These are phyloP conservation scores for Perca flavescens DNA, from an alignment of 2,113 vertebrate genomes.

Conservation along the genomic window DNA sequence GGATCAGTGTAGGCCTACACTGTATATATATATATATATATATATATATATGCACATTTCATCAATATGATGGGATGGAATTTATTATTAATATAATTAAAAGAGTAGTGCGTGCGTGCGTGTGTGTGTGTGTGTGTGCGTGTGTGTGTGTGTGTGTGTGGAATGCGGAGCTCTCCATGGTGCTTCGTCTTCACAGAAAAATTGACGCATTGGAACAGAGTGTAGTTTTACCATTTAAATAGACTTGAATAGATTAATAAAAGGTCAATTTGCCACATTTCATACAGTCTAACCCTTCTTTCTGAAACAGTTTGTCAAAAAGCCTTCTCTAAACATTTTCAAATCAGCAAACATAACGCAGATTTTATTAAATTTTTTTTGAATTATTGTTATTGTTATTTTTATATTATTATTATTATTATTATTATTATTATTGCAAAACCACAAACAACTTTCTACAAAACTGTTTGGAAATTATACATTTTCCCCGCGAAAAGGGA, in stretches of 20 bases:
- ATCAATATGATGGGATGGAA: slow-evolving; percentile 19
- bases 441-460: no score
- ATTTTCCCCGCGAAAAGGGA: neutral
- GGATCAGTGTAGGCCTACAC: no score
- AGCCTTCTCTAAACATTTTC: no score
- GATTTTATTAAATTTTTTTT: no score
- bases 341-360: no score
- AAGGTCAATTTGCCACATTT: neutral
- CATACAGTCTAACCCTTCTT: neutral
- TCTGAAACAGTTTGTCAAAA: neutral
- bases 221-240: neutral
- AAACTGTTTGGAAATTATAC: neutral
- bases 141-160: neutral
- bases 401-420: no score
- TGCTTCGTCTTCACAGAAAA: slow-evolving; percentile 48
- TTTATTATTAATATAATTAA: slow-evolving; percentile 69
- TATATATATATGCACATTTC: neutral
- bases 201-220: neutral
- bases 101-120: neutral
- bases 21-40: no score
- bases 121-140: neutral
- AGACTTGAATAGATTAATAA: neutral
- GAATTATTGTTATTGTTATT: no score
- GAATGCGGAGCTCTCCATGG: slow-evolving; percentile 80
- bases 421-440: no score